Base-by-base conservation (phyloP, 2,888 invertebrate species). In the Ophioninae sp. region DNA sequence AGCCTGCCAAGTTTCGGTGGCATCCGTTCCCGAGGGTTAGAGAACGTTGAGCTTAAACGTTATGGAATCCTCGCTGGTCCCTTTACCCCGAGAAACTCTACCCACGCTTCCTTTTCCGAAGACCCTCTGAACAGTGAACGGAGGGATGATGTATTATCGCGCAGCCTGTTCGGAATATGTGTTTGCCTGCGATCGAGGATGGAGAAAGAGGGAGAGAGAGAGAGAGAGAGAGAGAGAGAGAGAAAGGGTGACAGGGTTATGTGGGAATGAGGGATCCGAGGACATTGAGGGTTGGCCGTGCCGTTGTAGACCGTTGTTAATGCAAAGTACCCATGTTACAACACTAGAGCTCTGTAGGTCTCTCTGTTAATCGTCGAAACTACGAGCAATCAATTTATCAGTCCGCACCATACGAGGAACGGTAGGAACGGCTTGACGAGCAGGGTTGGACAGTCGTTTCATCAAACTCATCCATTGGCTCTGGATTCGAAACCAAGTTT, bases 31-130 rank as follows among this genome's bases (percentile, higher is more conserved):
- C 20, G 90, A 90, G 91, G 87, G 90, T 91, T 91, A 91, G 91
- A 92, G 91, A 92, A 92, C 91, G 90, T 91, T 90, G 89, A 90
- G 92, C 91, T 92, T 92, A 91, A 92, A 91, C 90, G 91, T 90
- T 91, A 91, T 90, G 90, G 89, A 90, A 88, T 85, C 88, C 88
- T 86, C 20, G 89, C 78, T 82, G 72, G 39, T 30, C 63, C 69
- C 65, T 69, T 68, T 77, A 73, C 72, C 68, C 39, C 75, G 77
- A 85, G 85, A 79, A 83, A 83, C 77, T 83, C 82, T 74, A 67
- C 44, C 77, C 77, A 61, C 51, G 63, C 78, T 72, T 79, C 67
- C 63, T 56, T 59, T 64, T 22, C 63, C 41, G 63, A 39, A 64
- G 37, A 61, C 65, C 65, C 79, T 58, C 39, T 58, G 10, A 41